phyloP scores from a whole-genome alignment of 1,140 invertebrate genomes.

The Pygmarrhopalites habei region DNA sequence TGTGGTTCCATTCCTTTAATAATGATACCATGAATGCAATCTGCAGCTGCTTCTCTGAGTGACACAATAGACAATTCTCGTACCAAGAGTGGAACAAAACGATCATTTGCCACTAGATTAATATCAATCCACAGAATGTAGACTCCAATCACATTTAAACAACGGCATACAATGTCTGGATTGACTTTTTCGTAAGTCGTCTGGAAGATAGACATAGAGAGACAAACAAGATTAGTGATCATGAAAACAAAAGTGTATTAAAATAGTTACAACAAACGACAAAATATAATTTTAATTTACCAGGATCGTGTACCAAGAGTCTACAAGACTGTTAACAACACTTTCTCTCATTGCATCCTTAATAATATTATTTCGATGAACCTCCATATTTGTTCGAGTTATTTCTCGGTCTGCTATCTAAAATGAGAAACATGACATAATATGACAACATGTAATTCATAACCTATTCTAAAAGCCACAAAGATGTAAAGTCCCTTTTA shows the following conservation, averaged over 20 bases:
- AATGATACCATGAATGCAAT: slow-evolving; percentile 53
- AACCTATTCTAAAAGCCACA: too few species aligned
- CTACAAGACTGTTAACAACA: slow-evolving; percentile 48
- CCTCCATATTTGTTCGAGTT: slow-evolving; percentile 48
- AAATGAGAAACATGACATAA: not conserved
- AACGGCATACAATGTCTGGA: slow-evolving; percentile 47
- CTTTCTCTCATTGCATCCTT: slow-evolving; percentile 54
- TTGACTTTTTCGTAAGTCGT: slow-evolving; percentile 44
- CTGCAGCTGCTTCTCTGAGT: slow-evolving; percentile 50
- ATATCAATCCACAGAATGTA: slow-evolving; percentile 58
- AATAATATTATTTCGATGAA: slow-evolving; percentile 49
- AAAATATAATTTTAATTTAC: slow-evolving; percentile 42
- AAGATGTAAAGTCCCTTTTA: slow-evolving; percentile 13
- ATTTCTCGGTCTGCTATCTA: slow-evolving; percentile 50
- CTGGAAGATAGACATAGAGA: slow-evolving; percentile 21
- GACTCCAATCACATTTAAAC: slow-evolving; percentile 52
- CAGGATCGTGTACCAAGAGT: slow-evolving; percentile 53
- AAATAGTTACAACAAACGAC: not conserved
- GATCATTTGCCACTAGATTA: slow-evolving; percentile 52
- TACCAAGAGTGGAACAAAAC: slow-evolving; percentile 51
- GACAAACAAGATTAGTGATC: not conserved
- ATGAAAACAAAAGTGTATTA: not conserved
- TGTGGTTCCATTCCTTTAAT: slow-evolving; percentile 55
- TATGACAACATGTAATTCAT: not conserved
- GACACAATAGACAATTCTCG: slow-evolving; percentile 44